Percentiles rank a stretch among this genome's conserved stretches.
Evolutionary conservation across 1,140 invertebrate species (phyloP).

Genomic region (Zophobas morio): DNA sequence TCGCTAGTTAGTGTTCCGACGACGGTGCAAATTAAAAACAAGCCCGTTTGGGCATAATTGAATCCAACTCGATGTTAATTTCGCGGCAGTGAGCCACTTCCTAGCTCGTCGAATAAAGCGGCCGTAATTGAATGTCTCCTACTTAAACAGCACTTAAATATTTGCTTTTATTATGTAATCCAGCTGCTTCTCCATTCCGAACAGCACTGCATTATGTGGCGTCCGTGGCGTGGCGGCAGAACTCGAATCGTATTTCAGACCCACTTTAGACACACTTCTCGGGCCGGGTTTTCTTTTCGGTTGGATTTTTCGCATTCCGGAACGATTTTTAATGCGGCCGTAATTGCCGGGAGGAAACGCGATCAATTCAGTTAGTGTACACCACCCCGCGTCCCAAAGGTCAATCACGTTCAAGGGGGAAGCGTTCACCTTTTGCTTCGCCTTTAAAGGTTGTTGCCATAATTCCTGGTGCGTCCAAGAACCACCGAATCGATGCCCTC

Average conservation of each 20-base stretch:
- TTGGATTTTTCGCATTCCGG: slow-evolving; percentile 11
- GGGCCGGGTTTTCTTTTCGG: slow-evolving; percentile 17
- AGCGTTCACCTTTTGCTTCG: slow-evolving; percentile 39
- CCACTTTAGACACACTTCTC: not conserved
- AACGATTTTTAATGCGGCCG: slow-evolving; percentile 14
- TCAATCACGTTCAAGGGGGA: slow-evolving; percentile 17
- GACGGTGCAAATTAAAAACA: slow-evolving; percentile 21
- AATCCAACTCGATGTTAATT: slow-evolving; percentile 47
- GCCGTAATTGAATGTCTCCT: slow-evolving; percentile 55
- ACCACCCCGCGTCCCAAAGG: not conserved
- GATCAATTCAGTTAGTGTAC: not conserved
- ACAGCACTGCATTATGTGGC: slow-evolving; percentile 34
- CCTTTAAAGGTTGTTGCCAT: slow-evolving; percentile 44
- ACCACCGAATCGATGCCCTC: slow-evolving; percentile 37
- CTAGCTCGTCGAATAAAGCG: slow-evolving; percentile 47
- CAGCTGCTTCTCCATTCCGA: slow-evolving; percentile 34
- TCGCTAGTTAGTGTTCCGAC: slow-evolving; percentile 3
- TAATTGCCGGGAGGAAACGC: slow-evolving; percentile 8
- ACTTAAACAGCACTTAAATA: slow-evolving; percentile 54
- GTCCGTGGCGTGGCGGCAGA: slow-evolving; percentile 13
- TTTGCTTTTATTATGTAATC: slow-evolving; percentile 57
- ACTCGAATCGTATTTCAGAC: slow-evolving; percentile 18
- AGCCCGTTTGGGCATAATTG: slow-evolving; percentile 33
- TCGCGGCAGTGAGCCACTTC: slow-evolving; percentile 43
- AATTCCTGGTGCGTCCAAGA: slow-evolving; percentile 17